A percentile compares a stretch with the other conserved stretches of the same genome.
Conservation (phyloP, 2,113 vertebrate species). For the Erythrocercus mccallii region DNA sequence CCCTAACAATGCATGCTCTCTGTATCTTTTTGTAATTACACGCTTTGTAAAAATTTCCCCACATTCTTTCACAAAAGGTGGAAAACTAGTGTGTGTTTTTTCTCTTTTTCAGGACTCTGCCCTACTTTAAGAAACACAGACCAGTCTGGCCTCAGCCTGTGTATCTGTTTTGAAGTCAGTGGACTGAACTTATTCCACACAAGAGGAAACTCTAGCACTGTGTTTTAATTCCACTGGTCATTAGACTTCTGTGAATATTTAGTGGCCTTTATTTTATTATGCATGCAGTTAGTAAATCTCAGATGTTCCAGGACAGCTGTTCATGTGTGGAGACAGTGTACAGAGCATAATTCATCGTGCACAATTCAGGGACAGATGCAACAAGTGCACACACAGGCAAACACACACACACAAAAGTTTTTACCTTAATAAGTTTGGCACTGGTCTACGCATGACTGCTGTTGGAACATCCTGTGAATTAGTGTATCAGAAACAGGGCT, state of each 20-base stretch:
- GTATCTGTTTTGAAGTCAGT: neutral
- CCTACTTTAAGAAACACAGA: neutral
- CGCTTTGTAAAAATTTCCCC: neutral
- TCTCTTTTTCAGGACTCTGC: neutral
- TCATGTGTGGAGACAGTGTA: accelerated
- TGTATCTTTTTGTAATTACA: neutral
- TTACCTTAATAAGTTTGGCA: neutral
- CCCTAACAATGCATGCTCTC: neutral
- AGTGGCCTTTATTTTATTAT: neutral
- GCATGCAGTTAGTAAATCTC: neutral
- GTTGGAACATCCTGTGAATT: neutral
- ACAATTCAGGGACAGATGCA: neutral
- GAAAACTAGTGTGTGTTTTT: neutral
- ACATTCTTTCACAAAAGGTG: neutral
- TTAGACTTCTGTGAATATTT: neutral
- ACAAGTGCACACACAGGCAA: neutral
- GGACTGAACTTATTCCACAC: neutral
- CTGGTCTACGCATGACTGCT: neutral
- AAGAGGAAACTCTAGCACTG: neutral
- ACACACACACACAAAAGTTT: neutral
- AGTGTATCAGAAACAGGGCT: neutral
- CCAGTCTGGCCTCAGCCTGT: neutral
- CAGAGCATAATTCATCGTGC: accelerated
- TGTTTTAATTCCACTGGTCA: neutral
- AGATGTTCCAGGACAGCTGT: neutral